phyloP scores from a whole-genome alignment of 2,797 vertebrate species.

The Darevskia nairensis region DNA sequence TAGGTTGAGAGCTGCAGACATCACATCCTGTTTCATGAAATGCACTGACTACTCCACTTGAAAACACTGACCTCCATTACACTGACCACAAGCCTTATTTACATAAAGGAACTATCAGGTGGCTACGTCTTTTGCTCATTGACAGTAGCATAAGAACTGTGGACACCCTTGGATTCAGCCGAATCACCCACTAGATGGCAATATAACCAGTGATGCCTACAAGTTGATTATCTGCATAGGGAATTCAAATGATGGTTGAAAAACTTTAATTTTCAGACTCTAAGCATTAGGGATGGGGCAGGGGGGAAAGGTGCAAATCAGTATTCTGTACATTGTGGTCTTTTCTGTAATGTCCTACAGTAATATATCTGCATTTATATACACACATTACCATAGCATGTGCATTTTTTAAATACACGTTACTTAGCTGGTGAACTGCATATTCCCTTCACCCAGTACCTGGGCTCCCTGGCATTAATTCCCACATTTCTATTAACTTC shows the following conservation, averaged over 20 bases:
- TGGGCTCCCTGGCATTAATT: neutral
- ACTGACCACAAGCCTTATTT: neutral
- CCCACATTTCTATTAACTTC: neutral
- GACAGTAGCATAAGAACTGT: neutral
- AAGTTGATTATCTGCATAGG: neutral
- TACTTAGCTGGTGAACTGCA: too few relatives aligned
- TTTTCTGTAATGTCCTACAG: neutral
- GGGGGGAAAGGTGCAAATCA: neutral
- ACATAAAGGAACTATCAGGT: neutral
- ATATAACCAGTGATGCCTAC: neutral
- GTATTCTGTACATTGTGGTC: neutral
- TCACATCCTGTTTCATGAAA: neutral
- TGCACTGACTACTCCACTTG: neutral
- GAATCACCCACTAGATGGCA: conserved; percentile 27
- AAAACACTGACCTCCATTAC: neutral
- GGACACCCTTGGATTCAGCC: neutral
- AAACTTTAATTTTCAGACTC: neutral
- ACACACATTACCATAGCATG: too few relatives aligned
- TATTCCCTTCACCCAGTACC: too few relatives aligned
- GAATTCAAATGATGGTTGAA: neutral
- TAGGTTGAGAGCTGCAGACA: neutral
- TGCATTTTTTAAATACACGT: too few relatives aligned
- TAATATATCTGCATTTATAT: too few relatives aligned
- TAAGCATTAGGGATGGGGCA: neutral
- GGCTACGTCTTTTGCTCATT: neutral